Conservation (phyloP, 2,113 vertebrate genomes). For the Osmerus mordax region DNA sequence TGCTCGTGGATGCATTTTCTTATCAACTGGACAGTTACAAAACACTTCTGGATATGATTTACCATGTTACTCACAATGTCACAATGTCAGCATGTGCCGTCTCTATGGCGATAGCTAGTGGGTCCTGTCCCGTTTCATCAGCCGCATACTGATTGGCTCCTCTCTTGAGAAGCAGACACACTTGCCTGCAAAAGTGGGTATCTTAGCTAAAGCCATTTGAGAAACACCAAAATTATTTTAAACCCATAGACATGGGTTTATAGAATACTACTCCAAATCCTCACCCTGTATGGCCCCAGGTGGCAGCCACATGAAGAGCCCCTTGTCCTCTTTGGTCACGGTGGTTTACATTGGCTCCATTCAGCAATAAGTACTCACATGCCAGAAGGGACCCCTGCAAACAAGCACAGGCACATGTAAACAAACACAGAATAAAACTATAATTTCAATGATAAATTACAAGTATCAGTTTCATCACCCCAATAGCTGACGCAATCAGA, state of each 20-base stretch:
- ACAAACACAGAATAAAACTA: neutral
- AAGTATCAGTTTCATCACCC: conserved; percentile 45
- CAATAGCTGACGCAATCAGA: conserved; percentile 68
- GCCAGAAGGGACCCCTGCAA: conserved; percentile 69
- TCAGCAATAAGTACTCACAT: conserved; percentile 74
- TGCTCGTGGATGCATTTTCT: no score
- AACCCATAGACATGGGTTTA: neutral
- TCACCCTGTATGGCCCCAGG: conserved; percentile 72
- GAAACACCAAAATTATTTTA: neutral
- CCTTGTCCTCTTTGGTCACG: conserved; percentile 69
- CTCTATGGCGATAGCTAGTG: conserved; percentile 73
- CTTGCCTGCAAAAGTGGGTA: conserved; percentile 53
- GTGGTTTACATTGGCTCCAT: conserved; percentile 71
- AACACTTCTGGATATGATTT: neutral
- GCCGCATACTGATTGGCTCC: conserved; percentile 79
- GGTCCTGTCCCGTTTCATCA: conserved; percentile 73
- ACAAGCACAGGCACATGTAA: neutral
- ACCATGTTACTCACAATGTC: conserved; percentile 67
- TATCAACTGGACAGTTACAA: no score
- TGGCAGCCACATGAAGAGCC: conserved; percentile 69
- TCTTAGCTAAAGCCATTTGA: no score
- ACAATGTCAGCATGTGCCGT: conserved; percentile 75
- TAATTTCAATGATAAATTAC: no score
- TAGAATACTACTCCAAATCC: neutral
- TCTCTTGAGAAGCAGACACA: conserved; percentile 74